Conservation (phyloP, 2,797 vertebrate genomes). For the Spinus olivaceus region DNA sequence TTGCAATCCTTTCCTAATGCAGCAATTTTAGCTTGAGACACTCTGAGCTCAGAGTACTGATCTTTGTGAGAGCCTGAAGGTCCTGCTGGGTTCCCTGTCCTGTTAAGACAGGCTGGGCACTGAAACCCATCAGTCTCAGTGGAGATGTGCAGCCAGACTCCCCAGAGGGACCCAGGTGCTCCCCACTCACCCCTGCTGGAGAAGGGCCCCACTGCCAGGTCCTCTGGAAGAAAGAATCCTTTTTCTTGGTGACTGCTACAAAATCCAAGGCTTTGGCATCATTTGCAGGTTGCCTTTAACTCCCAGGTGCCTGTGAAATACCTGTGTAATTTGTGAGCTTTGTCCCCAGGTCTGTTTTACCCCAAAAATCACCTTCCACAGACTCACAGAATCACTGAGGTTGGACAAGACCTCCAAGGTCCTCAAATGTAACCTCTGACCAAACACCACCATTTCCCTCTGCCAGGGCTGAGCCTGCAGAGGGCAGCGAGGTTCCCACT, state of each 20-base stretch:
- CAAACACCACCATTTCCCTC: background rate
- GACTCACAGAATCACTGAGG: background rate
- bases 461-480: background rate
- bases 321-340: background rate
- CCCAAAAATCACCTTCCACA: background rate
- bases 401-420: background rate
- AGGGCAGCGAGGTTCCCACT: rapidly evolving
- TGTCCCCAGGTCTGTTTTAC: background rate
- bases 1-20: background rate
- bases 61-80: no score
- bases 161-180: background rate
- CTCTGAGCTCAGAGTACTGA: background rate
- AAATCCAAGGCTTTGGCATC: background rate
- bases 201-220: background rate
- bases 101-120: background rate
- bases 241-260: background rate
- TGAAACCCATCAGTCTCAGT: background rate
- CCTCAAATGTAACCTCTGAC: background rate
- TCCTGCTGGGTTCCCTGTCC: background rate
- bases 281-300: background rate
- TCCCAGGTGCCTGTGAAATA: background rate
- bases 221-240: rapidly evolving
- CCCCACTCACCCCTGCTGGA: background rate
- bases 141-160: background rate
- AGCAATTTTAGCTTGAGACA: background rate